Conservation (phyloP, 2,113 vertebrate genomes). For the Ochotona curzoniae region DNA sequence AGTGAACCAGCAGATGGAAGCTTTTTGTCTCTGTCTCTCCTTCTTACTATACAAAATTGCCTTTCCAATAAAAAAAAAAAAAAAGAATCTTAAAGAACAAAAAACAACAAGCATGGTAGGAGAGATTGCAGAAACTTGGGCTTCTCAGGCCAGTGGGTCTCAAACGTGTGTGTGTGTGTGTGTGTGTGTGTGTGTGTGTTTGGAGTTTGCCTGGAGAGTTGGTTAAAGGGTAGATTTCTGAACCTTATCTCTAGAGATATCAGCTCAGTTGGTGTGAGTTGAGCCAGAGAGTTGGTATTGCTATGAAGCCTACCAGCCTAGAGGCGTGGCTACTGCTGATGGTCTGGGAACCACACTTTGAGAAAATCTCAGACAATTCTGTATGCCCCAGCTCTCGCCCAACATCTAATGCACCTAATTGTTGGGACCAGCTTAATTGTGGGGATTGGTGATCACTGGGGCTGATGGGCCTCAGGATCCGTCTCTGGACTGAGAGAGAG, state of each 20-base stretch:
- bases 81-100: no score
- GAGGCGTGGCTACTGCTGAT: not conserved
- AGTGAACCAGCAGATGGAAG: no score
- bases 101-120: not conserved
- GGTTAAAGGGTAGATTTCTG: slow-evolving; percentile 16
- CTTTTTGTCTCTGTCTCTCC: no score
- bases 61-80: no score
- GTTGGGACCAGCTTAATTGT: slow-evolving; percentile 22
- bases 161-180: not conserved
- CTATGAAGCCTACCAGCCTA: not conserved
- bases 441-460: not conserved
- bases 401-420: not conserved
- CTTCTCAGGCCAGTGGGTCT: not conserved
- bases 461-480: not conserved
- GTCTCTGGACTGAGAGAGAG: not conserved
- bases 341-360: not conserved
- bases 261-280: slow-evolving; percentile 31
- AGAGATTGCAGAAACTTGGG: not conserved
- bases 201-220: not conserved
- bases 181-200: not conserved
- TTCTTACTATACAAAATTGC: no score
- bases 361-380: slow-evolving; percentile 11
- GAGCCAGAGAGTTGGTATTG: not conserved
- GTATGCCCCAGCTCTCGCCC: not conserved
- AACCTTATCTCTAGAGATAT: not conserved